Evolutionary conservation across 2,113 vertebrate species (phyloP).

Genomic region (Andinoacara biseriatus): DNA sequence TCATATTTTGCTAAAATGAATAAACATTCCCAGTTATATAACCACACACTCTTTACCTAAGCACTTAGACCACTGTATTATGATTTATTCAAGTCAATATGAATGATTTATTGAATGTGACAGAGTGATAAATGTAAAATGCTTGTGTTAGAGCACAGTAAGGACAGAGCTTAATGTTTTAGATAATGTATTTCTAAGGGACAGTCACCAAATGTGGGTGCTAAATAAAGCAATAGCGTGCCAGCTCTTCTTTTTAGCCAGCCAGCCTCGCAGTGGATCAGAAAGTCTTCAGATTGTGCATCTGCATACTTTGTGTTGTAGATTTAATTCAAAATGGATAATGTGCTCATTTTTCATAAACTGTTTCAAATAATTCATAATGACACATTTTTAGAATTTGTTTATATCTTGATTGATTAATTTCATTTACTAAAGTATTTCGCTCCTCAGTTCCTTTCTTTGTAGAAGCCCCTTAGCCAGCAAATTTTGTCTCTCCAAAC

Average conservation of each 20-base stretch:
- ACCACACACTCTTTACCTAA: conserved; percentile 36
- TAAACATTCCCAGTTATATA: conserved; percentile 45
- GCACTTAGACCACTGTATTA: conserved; percentile 50
- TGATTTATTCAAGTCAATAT: conserved; percentile 75
- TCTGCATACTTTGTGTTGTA: background rate
- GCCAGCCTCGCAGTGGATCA: background rate
- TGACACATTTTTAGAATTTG: background rate
- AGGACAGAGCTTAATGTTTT: conserved; percentile 30
- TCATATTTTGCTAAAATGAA: conserved; percentile 31
- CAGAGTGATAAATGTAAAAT: conserved; percentile 47
- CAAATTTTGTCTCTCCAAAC: too few species aligned
- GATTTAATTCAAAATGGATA: background rate
- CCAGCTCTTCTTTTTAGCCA: conserved; percentile 1
- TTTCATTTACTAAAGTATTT: background rate
- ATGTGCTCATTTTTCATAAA: background rate
- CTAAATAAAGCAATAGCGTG: background rate
- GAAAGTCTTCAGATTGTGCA: background rate
- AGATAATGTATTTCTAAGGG: conserved; percentile 10
- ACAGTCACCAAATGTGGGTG: background rate
- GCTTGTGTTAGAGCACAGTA: conserved; percentile 33
- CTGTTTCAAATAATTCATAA: background rate
- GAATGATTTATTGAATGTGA: conserved; percentile 69
- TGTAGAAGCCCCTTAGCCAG: too few species aligned
- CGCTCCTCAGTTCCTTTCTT: background rate
- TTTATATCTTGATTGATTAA: background rate